Evolutionary conservation across 2,888 invertebrate genomes (phyloP), one percentile per base, ranked within the genome.

Genomic region (Mactromeris polynyma): DNA sequence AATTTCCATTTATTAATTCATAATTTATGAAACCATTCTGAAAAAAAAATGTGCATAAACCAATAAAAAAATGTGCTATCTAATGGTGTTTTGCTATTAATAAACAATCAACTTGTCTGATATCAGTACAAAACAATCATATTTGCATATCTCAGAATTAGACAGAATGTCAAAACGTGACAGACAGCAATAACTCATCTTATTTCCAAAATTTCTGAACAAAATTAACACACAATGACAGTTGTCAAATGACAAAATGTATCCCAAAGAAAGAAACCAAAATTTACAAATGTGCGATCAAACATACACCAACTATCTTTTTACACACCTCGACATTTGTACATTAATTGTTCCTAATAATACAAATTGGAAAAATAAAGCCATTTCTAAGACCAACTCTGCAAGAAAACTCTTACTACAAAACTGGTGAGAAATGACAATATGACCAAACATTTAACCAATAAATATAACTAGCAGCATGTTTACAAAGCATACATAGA

Each of bases 381-480:
- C 19, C 73, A 58, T 19, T 19, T 73, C 33, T 17, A 73, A 36
- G 31, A 73, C 4, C 33, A 33, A 73, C 17, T 33, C 26, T 73
- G 73, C 19, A 73, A 73, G 73, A 73, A 73, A 73, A 33, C 2
- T 33, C 36, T 73, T 19, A 73, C 73, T 19, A 33, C 31, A 36
- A 17, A 58, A 33, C 14, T 36, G 2, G 31, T 6, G 11, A 33
- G 19, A 73, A 73, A 33, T 33, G 73, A 33, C 31, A 73, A 17
- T 73, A 73, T 17, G 3, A 33, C 73, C 19, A 31, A 38, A 69
- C n/a, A 42, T 58, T 46, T 46, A 69, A 46, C 83, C 83, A 87
- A 88, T 88, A 88, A 88, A 88, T 88, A 88, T 38, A 81, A 46
- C 88, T 88, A 88, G 40, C 40, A 58, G 85, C 88, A 81, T 33